Base-by-base conservation (phyloP, 92 coral and sea anemone genomes). In the Chrysogorgia sp. region DNA sequence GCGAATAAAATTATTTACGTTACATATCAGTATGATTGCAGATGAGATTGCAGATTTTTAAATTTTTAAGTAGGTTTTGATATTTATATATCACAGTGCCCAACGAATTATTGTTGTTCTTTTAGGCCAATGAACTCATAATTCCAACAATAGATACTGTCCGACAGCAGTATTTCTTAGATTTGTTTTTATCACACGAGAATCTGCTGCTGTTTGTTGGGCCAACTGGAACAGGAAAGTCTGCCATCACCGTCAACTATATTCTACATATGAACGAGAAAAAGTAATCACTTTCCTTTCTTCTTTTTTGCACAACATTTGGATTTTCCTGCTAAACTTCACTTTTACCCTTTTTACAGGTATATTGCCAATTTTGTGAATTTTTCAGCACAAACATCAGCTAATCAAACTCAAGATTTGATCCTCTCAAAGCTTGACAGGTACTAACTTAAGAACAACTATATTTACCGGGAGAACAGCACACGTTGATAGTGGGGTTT, bases 131-230 rank as follows among this genome's bases (percentile, higher is more conserved):
- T 80, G 98, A 94, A 31, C 84, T 94, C 40, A 94, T 94, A 60
- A 91, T 94, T 52, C 97, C 98, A 17, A 94, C 98, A 55, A 89
- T 94, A 10, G 98, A 94, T 71, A 94, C 98, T 13, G 98, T 91
- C 49, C 92, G 98, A 58, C 98, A 94, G 83, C 85, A 90, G 68
- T 94, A 94, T 79, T 94, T 94, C 83, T 76, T 94, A 85, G 97
- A 89, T 55, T 37, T 91, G 76, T 82, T 94, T 41, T 67, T 91
- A 40, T 63, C 81, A 28, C 97, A 94, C 75, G 94, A 89, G 79
- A 87, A 89, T 58, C 90, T 92, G 24, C 64, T 93, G 82, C 78
- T 93, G 79, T 83, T 93, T 74, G 93, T 93, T 80, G 98, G 98
- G 14, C 97, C 97, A 7, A 93, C 96, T 22, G 97, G 97, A 29